Base-by-base conservation (phyloP, 2,797 vertebrate species). In the Falco concolor region DNA sequence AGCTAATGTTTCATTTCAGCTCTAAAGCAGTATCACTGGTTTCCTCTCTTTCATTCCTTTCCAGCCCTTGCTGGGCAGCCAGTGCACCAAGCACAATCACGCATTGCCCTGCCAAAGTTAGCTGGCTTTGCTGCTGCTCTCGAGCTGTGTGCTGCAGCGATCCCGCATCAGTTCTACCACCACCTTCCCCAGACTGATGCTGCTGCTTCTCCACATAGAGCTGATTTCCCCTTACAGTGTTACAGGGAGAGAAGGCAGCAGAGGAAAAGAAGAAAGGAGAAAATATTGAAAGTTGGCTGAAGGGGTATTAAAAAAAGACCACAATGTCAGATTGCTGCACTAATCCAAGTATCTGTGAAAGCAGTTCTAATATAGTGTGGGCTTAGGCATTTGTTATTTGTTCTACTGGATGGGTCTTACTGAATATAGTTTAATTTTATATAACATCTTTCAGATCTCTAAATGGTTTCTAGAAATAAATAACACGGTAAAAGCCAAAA, bases 381-480 rank as follows among this genome's bases (percentile, higher is more conserved):
- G n/a, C 20, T 94, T 72, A 80, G 34, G 30, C 30, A 52, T 63
- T 54, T 2, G 1, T 32, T 42, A 24, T 67, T 90, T 91, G 9
- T 87, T 90, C 91, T 84, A 13, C 23, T 81, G 42, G 12, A 32
- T 75, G 34, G 12, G 16, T 44, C 24, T 80, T 61, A 52, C 22
- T 73, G 65, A 82, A 73, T 82, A 30, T 9, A 69, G 16, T 50
- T 73, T 54, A 59, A 81, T 86, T 94, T 95, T 64, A 83, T 49
- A 20, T 70, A 84, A 84, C 3, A 18, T 10, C 19, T 79, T 88
- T 76, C 47, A 81, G 47, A 49, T 54, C 13, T 86, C 44, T 78
- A 79, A 93, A 65, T 45, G 5, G 5, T 64, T 93, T 95, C 50
- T 88, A 76, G 47, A 74, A 81, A 76, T 85, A 93, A 95, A 74